Evolutionary conservation across 2,113 vertebrate species (phyloP), one percentile per base, ranked within the genome.

Genomic region (Promerops cafer): DNA sequence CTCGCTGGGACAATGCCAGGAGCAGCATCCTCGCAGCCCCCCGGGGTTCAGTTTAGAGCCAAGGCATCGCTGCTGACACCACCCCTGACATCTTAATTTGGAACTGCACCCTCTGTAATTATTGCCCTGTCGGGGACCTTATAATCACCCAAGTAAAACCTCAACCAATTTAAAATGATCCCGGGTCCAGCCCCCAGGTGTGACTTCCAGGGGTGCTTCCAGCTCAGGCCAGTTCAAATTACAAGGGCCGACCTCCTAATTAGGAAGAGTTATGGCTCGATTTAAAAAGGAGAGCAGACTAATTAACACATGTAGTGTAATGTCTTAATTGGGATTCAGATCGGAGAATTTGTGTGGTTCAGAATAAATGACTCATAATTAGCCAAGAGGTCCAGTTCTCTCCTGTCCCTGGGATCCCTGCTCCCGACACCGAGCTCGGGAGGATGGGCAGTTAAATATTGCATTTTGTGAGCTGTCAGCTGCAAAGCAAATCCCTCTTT

Each of bases 251-350:
- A 96, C 89, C 94, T 97, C 95, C 93, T 97, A 99, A 99, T 99
- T 98, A 99, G 94, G 98, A 97, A 97, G 98, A 98, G 97, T 98
- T 98, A 96, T 83, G 97, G 98, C 97, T 97, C 97, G 98, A 99
- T 99, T 98, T 98, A 86, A 94, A 95, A 91, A 85, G 80, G 77
- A 95, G 87, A 96, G 77, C 97, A 95, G 98, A 97, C 98, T 99
- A 98, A 99, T 99, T 99, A 99, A 98, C 98, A 98, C 98, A 94
- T 98, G 96, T 97, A 97, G 97, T 98, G 98, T 93, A 97, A 98
- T 97, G 98, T 95, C 98, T 99, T 99, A 99, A 99, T 99, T 99
- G 98, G 98, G 97, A 97, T 80, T 92, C 83, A 33, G 94, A 89
- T 85, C 47, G 79, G 89, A 66, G 93, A 95, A 96, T 96, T 94